Percentiles rank a stretch among this genome's conserved stretches.
phyloP scores from a whole-genome alignment of 2,113 vertebrate species.

The Miniopterus natalensis region DNA sequence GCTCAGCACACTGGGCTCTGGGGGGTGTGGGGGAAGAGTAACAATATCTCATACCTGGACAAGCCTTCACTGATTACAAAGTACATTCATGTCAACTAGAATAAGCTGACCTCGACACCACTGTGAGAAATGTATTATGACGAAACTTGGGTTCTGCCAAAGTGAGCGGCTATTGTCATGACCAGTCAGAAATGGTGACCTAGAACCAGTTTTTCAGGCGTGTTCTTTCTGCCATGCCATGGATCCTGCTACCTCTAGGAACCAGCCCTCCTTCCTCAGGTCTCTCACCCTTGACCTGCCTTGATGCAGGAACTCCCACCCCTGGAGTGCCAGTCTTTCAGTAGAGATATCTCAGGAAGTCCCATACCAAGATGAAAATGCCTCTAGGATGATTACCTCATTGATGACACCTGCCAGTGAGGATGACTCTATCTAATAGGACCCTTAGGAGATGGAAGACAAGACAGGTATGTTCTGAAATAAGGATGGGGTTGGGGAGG shows the following conservation, averaged over 20 bases:
- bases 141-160: not conserved
- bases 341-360: not conserved
- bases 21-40: not conserved
- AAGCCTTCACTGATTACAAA: not conserved
- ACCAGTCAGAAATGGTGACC: not conserved
- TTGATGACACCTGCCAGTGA: not conserved
- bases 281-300: not conserved
- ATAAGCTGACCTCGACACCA: not conserved
- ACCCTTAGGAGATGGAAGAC: not conserved
- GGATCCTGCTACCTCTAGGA: not conserved
- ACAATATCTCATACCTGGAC: not conserved
- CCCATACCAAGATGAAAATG: not conserved
- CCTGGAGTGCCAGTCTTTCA: not conserved
- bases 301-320: not conserved
- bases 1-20: not conserved
- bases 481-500: not conserved
- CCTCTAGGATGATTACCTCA: not conserved
- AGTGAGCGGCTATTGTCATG: not conserved
- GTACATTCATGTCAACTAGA: not conserved
- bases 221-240: not conserved
- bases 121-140: not conserved
- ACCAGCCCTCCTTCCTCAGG: not conserved
- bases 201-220: rapidly evolving
- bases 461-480: not conserved
- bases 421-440: not conserved